phyloP scores from a whole-genome alignment of 2,888 invertebrate species.

The Macroteleia sp. region DNA sequence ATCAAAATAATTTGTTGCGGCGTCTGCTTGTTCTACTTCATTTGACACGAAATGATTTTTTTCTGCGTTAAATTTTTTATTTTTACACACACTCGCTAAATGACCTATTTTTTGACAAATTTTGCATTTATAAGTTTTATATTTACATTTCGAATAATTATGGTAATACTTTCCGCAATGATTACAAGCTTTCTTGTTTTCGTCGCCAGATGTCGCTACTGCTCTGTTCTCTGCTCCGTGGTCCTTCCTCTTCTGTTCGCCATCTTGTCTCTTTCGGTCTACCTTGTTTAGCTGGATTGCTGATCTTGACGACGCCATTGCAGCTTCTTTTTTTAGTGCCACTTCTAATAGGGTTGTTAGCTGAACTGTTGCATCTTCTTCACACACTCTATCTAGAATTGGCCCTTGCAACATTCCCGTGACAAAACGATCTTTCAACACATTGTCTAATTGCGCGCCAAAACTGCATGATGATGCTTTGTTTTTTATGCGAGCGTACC shows the following conservation, averaged over 20 bases:
- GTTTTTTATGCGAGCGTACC: constrained; percentile 73
- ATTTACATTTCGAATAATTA: constrained; percentile 37
- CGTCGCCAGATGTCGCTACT: neutral
- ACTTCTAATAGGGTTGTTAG: constrained; percentile 37
- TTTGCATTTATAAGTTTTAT: constrained; percentile 20
- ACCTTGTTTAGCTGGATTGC: neutral
- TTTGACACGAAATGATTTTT: neutral
- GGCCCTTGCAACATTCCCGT: too few relatives aligned
- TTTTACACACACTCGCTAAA: constrained; percentile 17
- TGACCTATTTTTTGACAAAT: too few relatives aligned
- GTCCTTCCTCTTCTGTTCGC: neutral
- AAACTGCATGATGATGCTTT: constrained; percentile 54
- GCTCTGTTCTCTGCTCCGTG: neutral
- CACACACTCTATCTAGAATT: too few relatives aligned
- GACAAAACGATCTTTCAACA: constrained; percentile 68
- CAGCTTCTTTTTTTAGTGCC: constrained; percentile 57
- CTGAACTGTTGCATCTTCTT: constrained; percentile 34
- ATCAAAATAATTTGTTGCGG: neutral
- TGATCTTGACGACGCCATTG: neutral
- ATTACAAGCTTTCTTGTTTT: constrained; percentile 3
- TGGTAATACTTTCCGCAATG: constrained; percentile 27
- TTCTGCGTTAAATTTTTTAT: neutral
- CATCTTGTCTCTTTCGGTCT: neutral
- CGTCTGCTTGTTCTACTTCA: neutral
- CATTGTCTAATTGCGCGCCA: constrained; percentile 50